These are phyloP conservation scores for Rhinichthys osculus DNA, from an alignment of 2,797 vertebrate genomes.

Conservation along the genomic window DNA sequence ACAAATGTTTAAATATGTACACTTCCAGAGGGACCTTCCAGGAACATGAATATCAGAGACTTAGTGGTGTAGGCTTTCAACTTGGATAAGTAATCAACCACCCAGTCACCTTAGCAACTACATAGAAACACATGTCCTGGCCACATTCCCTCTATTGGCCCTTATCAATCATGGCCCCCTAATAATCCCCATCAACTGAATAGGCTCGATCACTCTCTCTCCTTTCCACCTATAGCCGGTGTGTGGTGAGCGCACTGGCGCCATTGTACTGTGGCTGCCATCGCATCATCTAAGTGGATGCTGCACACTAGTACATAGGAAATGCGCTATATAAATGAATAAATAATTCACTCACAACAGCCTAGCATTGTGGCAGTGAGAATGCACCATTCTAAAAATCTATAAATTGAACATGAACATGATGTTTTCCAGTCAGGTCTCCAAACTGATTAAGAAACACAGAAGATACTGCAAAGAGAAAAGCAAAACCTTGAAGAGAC, in stretches of 20 bases:
- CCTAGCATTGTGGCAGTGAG: neutral
- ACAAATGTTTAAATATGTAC: neutral
- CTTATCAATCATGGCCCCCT: no score
- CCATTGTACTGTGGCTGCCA: no score
- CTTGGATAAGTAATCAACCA: neutral
- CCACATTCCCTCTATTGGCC: no score
- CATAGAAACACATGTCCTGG: neutral
- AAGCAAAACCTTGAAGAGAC: conserved; percentile 25
- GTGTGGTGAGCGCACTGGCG: no score
- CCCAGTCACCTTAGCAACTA: neutral
- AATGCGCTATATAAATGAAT: no score
- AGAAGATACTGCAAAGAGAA: neutral
- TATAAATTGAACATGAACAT: neutral
- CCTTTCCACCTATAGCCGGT: no score
- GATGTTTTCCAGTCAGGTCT: neutral
- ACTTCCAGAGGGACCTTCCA: neutral
- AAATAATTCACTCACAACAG: neutral
- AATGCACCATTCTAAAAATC: neutral
- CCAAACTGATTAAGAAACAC: conserved; percentile 21
- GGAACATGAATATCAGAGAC: neutral
- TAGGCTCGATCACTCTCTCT: no score
- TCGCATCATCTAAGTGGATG: no score
- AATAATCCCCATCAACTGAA: no score
- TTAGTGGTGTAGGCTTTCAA: neutral
- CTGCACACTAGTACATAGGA: no score